Conservation (phyloP, 2,797 vertebrate species). For the Aratinga solstitialis region DNA sequence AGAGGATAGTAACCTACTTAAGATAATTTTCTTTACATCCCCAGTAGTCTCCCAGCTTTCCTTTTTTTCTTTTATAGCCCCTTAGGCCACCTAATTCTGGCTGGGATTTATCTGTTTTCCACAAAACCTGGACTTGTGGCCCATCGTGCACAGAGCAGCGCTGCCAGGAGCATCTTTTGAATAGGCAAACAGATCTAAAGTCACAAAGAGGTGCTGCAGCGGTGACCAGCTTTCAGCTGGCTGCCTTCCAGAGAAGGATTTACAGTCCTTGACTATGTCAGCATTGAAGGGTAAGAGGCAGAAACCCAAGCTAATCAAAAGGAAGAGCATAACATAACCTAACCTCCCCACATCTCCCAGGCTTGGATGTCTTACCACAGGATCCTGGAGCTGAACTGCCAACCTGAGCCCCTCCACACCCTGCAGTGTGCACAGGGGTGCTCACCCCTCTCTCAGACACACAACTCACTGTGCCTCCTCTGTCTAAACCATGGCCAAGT, state of each 20-base stretch:
- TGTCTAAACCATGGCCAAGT: not conserved
- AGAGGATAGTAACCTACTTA: not conserved
- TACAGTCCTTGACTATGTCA: not conserved
- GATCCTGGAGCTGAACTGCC: not conserved
- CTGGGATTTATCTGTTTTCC: not conserved
- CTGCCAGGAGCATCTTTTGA: not conserved
- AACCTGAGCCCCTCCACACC: not conserved
- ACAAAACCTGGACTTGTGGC: not conserved
- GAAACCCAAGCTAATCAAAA: not conserved
- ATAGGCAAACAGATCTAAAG: not conserved
- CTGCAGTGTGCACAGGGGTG: not conserved
- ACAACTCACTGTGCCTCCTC: not conserved
- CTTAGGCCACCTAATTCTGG: not conserved
- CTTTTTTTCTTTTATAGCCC: not conserved
- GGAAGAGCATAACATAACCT: not conserved
- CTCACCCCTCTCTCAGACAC: not conserved
- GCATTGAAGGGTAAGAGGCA: not conserved
- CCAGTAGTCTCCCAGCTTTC: not conserved
- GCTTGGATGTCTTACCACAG: not conserved
- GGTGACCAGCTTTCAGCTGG: not conserved
- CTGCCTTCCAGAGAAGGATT: constrained; percentile 10
- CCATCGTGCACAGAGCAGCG: fast-evolving
- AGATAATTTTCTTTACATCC: not conserved
- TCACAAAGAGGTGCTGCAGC: not conserved
- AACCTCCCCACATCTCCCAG: fast-evolving